These are phyloP conservation scores for Sardinella longiceps DNA, from an alignment of 2,797 vertebrate species.

Conservation along the genomic window DNA sequence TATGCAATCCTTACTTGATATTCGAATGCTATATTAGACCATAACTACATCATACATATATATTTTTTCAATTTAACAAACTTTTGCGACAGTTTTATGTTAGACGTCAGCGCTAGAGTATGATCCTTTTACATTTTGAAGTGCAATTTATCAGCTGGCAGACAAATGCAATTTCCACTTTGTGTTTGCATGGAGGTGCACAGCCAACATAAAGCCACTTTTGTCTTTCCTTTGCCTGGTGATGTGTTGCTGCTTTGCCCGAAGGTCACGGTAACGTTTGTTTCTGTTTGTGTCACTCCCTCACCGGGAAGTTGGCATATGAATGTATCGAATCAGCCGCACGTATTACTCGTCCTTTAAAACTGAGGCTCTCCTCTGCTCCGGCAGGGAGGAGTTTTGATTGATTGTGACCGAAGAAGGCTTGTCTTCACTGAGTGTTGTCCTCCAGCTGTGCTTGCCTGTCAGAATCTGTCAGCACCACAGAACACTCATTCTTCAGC, in stretches of 20 bases:
- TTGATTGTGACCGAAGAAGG: slow-evolving; percentile 21
- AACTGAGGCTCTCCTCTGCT: not conserved
- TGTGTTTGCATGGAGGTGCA: not conserved
- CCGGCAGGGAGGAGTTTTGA: not conserved
- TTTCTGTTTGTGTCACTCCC: slow-evolving; percentile 53
- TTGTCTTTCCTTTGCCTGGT: not conserved
- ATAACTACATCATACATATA: not conserved
- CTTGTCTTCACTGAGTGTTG: not conserved
- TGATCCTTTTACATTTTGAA: not conserved
- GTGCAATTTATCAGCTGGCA: not conserved
- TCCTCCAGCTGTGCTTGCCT: slow-evolving; percentile 36
- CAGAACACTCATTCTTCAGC: not conserved
- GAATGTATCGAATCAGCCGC: not conserved
- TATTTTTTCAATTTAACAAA: not conserved
- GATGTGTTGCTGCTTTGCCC: slow-evolving; percentile 4
- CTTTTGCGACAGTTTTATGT: not conserved
- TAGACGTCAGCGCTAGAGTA: no score
- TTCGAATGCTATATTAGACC: not conserved
- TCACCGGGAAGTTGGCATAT: not conserved
- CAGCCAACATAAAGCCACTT: not conserved
- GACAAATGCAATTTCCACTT: not conserved
- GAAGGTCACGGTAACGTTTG: slow-evolving; percentile 57
- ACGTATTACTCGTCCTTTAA: not conserved
- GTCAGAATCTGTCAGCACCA: slow-evolving; percentile 28
- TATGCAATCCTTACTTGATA: not conserved